phyloP scores from a whole-genome alignment of 1,140 invertebrate species.

The Eurytemora carolleeae region DNA sequence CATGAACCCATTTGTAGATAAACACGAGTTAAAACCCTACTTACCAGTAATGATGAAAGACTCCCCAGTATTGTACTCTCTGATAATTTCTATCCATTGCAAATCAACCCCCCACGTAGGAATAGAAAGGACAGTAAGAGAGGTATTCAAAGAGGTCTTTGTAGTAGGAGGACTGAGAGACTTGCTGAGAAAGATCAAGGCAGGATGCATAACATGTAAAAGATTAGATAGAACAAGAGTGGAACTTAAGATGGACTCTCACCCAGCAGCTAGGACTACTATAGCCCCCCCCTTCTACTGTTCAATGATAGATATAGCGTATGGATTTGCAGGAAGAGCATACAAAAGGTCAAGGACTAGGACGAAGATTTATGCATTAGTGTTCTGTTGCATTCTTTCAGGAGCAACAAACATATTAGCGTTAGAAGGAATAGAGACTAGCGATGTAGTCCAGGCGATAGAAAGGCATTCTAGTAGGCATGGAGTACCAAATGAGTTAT shows the following conservation, averaged over 20 bases:
- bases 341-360: neutral
- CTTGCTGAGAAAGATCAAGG: too few relatives aligned
- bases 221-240: neutral
- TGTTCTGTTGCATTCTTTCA: neutral
- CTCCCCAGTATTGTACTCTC: too few relatives aligned
- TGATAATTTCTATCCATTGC: too few relatives aligned
- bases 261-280: neutral
- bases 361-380: neutral
- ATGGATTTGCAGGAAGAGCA: neutral
- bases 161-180: too few relatives aligned
- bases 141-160: too few relatives aligned
- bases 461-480: neutral
- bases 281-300: neutral
- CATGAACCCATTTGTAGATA: too few relatives aligned
- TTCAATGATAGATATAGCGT: neutral
- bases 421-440: neutral
- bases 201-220: neutral
- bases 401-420: neutral
- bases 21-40: too few relatives aligned
- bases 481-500: neutral
- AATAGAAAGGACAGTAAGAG: too few relatives aligned
- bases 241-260: neutral
- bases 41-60: too few relatives aligned
- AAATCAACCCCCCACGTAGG: too few relatives aligned
- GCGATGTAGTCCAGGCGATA: neutral